These are phyloP conservation scores for Shinisaurus crocodilurus DNA, from an alignment of 2,113 vertebrate genomes.

Conservation along the genomic window DNA sequence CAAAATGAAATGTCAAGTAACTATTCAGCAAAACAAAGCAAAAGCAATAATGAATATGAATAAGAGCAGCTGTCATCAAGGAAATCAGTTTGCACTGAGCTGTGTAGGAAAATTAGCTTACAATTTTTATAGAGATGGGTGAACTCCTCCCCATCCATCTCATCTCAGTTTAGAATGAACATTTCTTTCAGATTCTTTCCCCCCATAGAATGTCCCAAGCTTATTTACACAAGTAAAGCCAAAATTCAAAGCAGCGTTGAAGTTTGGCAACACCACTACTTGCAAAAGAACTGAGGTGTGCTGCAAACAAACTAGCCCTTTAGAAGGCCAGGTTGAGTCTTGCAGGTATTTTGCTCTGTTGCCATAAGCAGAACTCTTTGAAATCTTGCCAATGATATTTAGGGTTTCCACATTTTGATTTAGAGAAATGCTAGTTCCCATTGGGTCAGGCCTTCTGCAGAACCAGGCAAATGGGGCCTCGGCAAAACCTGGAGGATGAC, in stretches of 20 bases:
- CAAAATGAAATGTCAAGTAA: background rate
- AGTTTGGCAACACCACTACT: too few relatives aligned
- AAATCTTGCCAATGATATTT: background rate
- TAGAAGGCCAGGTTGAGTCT: background rate
- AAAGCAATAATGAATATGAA: background rate
- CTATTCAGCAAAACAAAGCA: background rate
- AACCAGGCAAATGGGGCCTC: background rate
- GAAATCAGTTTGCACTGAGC: background rate
- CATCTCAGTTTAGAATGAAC: background rate
- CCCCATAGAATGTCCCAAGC: background rate
- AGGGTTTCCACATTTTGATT: background rate
- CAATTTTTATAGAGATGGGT: background rate
- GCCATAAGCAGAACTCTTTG: too few relatives aligned
- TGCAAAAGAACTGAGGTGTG: background rate
- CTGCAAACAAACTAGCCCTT: background rate
- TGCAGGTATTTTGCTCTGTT: background rate
- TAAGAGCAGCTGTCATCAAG: background rate
- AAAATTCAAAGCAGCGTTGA: background rate
- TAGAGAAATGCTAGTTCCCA: background rate
- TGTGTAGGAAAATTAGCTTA: background rate
- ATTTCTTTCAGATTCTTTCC: too few relatives aligned
- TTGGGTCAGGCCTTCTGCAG: background rate
- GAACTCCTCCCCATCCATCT: background rate
- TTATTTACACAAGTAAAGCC: background rate
- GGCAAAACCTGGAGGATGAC: background rate